Conservation (phyloP, 2,797 vertebrate genomes). For the Notolepis coatsorum region DNA sequence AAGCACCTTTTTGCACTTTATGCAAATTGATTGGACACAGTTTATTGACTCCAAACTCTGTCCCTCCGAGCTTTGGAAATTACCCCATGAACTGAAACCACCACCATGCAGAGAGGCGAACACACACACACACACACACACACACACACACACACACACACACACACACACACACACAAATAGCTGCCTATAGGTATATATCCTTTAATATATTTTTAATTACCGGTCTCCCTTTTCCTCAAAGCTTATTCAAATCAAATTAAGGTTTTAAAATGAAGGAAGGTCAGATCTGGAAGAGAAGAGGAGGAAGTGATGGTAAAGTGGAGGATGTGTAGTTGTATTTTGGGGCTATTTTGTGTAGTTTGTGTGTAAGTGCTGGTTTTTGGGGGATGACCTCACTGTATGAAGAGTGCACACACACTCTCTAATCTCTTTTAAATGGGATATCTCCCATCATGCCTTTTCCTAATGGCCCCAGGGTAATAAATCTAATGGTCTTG, state of each 20-base stretch:
- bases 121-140: slow-evolving; percentile 8
- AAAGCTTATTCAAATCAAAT: too few species aligned
- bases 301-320: neutral
- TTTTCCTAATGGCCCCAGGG: slow-evolving; percentile 74
- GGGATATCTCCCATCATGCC: slow-evolving; percentile 75
- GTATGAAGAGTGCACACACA: slow-evolving; percentile 67
- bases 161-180: neutral
- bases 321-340: neutral
- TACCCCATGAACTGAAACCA: slow-evolving; percentile 21
- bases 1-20: slow-evolving; percentile 39
- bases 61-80: slow-evolving; percentile 38
- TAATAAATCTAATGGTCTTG: slow-evolving; percentile 83
- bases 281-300: too few species aligned
- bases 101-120: neutral
- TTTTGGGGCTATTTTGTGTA: slow-evolving; percentile 38
- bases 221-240: too few species aligned
- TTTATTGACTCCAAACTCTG: slow-evolving; percentile 45
- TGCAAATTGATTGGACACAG: slow-evolving; percentile 50
- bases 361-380: slow-evolving; percentile 52
- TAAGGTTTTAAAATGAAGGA: too few species aligned
- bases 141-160: neutral
- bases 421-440: slow-evolving; percentile 85
- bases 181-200: neutral
- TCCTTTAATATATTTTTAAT: slow-evolving; percentile 31
- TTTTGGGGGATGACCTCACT: slow-evolving; percentile 78